Evolutionary conservation across 2,113 vertebrate species (phyloP).

Genomic region (Numida meleagris): DNA sequence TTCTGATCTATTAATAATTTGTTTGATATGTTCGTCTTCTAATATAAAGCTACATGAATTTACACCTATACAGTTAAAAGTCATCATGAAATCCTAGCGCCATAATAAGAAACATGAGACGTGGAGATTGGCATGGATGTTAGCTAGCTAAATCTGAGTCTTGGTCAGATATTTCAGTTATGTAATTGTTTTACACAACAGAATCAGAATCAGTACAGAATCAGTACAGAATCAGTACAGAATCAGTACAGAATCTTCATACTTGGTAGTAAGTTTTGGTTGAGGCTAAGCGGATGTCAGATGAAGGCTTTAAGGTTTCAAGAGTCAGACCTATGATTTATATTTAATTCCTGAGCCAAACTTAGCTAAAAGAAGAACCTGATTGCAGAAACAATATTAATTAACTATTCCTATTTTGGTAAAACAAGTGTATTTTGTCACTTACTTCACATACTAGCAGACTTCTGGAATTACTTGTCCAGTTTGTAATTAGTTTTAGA

Average conservation of each 20-base stretch:
- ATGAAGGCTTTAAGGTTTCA: background rate
- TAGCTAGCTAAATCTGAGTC: background rate
- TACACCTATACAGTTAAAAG: background rate
- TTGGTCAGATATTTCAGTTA: background rate
- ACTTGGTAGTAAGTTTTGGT: background rate
- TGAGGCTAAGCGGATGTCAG: background rate
- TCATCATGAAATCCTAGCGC: background rate
- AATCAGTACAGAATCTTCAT: background rate
- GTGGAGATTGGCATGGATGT: background rate
- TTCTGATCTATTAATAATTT: background rate
- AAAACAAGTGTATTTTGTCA: background rate
- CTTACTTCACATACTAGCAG: background rate
- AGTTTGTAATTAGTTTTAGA: background rate
- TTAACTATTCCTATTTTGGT: background rate
- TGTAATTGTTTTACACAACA: background rate
- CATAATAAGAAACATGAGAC: background rate
- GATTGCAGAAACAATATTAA: background rate
- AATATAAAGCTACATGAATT: background rate
- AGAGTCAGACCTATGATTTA: background rate
- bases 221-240: no score
- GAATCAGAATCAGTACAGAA: no score
- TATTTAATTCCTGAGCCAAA: background rate
- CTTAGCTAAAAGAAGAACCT: background rate
- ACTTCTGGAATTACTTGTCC: background rate
- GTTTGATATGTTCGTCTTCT: background rate